phyloP scores from a whole-genome alignment of 2,797 vertebrate genomes.

The Eulemur albifrons region DNA sequence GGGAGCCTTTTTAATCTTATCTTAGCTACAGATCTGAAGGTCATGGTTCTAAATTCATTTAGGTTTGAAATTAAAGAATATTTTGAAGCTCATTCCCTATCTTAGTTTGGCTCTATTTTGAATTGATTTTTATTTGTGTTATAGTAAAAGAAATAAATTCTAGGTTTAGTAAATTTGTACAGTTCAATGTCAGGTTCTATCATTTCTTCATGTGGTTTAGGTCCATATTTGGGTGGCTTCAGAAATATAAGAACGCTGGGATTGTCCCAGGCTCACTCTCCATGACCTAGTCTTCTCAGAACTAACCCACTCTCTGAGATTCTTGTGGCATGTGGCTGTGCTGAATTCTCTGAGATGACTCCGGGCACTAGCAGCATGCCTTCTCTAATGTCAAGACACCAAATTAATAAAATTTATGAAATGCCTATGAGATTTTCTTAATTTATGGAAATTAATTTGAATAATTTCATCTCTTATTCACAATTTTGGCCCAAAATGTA shows the following conservation, averaged over 20 bases:
- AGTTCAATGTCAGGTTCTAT: neutral
- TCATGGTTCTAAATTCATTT: slow-evolving; percentile 32
- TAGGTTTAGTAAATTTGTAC: neutral
- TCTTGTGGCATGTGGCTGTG: neutral
- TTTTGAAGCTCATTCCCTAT: neutral
- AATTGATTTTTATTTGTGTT: slow-evolving; percentile 21
- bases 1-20: neutral
- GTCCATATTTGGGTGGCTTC: neutral
- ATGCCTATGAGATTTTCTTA: neutral
- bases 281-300: neutral
- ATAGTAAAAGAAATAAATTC: neutral
- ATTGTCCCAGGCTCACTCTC: neutral
- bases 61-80: neutral
- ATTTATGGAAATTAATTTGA: neutral
- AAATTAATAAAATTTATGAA: slow-evolving; percentile 7
- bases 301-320: neutral
- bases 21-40: slow-evolving; percentile 7
- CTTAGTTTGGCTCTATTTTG: neutral
- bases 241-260: neutral
- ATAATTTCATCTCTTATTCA: neutral
- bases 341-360: neutral
- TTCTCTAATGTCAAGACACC: neutral
- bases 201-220: neutral
- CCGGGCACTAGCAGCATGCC: neutral
- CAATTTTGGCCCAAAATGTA: neutral